Base-by-base conservation (phyloP, 1,140 invertebrate genomes). In the Holotrichia oblita region DNA sequence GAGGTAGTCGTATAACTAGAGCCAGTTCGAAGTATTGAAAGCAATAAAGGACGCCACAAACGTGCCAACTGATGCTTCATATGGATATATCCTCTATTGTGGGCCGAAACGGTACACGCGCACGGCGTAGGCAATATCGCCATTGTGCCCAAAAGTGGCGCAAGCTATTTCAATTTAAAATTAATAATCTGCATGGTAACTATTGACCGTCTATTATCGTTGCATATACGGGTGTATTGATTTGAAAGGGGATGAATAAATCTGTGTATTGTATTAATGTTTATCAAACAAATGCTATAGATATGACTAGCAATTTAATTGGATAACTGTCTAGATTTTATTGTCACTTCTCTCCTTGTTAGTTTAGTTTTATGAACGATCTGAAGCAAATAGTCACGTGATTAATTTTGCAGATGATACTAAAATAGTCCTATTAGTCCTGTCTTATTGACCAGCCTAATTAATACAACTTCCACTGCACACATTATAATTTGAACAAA, bases 81-180 rank as follows among this genome's bases (percentile, higher is more conserved):
- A 64, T 64, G 61, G 61, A 64, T 20, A 64, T 64, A 64, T 64
- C 61, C 61, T 64, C 61, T 64, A 64, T 64, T 64, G 61, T 64
- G 61, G 61, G 61, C 61, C 17, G 61, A 24, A 64, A 64, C 61
- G 20, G 24, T 64, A 64, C 61, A 7, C 14, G 61, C 61, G 17
- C 10, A 20, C 17, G 17, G 61, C 61, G 61, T 64, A 64, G 61
- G 61, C 61, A 64, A 64, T 64, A 64, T 64, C 61, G 61, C 61
- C 61, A 64, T 64, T 64, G 61, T 64, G 61, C 24, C 61, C 61
- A 64, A 64, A 64, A 64, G 61, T 64, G 61, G 61, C 22, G 61
- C 61, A 64, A 64, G 61, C 61, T 64, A 64, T 64, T 20, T 64
- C 61, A 27, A 64, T 64, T 64, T 27, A 20, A 64, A 64, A 64